Conservation (phyloP, 2,888 invertebrate species). For the Synergus gifuensis region DNA sequence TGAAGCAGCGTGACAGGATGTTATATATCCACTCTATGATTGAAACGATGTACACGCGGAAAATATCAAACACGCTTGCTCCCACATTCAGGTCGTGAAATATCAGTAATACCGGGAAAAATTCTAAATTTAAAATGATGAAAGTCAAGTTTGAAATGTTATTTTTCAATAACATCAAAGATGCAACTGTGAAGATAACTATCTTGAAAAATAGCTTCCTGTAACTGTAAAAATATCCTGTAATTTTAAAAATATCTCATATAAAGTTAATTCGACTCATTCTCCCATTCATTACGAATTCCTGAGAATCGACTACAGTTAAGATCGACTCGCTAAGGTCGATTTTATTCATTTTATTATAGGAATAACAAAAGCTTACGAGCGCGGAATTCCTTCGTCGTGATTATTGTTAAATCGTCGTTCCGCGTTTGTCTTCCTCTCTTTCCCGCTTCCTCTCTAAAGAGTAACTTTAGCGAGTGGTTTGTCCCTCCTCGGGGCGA, state of each 20-base stretch:
- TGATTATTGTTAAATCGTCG: conserved; percentile 35
- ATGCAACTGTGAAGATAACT: not conserved
- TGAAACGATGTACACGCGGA: conserved; percentile 34
- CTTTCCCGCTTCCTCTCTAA: not conserved
- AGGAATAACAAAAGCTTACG: not conserved
- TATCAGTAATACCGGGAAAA: not conserved
- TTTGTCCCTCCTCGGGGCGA: conserved; percentile 29
- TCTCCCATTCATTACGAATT: not conserved
- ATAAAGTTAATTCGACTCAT: not conserved
- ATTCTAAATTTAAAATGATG: not conserved
- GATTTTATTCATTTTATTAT: not conserved
- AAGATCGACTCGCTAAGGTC: not conserved
- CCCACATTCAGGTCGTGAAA: not conserved
- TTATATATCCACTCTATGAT: conserved; percentile 32
- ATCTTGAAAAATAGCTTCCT: too few relatives aligned
- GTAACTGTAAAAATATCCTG: too few relatives aligned
- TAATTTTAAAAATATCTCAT: not conserved
- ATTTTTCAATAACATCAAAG: not conserved
- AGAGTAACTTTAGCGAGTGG: conserved; percentile 36
- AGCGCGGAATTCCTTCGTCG: not conserved
- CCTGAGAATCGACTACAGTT: not conserved
- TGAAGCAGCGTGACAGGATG: conserved; percentile 28
- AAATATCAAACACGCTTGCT: conserved; percentile 12
- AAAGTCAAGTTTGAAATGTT: not conserved
- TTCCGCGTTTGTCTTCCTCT: conserved; percentile 3